Percentiles rank a stretch among this genome's conserved stretches.
Evolutionary conservation across 2,888 invertebrate species (phyloP).

Genomic region (Torymus tubicola): DNA sequence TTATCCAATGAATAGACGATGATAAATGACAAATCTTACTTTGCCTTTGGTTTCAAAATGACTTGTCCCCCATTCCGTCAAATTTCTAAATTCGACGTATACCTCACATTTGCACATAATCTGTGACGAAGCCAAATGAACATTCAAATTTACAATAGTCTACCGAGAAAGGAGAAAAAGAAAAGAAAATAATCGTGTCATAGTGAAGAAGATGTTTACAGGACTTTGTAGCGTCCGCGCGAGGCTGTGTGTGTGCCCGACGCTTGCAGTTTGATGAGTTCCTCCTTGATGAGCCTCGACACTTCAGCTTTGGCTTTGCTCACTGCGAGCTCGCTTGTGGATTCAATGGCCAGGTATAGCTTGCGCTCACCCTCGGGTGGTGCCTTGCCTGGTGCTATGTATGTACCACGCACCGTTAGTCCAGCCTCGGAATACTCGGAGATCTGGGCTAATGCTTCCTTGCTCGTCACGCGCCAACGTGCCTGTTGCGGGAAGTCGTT

Average conservation of each 20-base stretch:
- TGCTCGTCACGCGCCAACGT: conserved; percentile 97
- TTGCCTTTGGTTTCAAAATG: too few species aligned
- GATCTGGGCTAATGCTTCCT: conserved; percentile 98
- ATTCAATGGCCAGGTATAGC: conserved; percentile 98
- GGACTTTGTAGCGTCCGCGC: conserved; percentile 95
- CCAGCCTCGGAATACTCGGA: conserved; percentile 99
- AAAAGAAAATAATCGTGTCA: too few species aligned
- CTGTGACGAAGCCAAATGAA: background rate
- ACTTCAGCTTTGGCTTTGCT: conserved; percentile 98
- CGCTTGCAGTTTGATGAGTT: conserved; percentile 93
- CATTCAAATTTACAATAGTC: background rate
- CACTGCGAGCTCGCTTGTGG: conserved; percentile 96
- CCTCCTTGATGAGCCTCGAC: conserved; percentile 97
- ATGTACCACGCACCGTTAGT: conserved; percentile 98
- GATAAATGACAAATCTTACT: too few species aligned
- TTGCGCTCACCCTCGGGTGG: conserved; percentile 96
- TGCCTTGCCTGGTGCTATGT: conserved; percentile 91
- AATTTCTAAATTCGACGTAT: too few species aligned
- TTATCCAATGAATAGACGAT: too few species aligned
- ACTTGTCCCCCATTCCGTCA: too few species aligned
- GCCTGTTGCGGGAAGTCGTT: conserved; percentile 99
- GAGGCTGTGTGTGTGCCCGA: conserved; percentile 90
- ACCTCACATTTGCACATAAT: too few species aligned
- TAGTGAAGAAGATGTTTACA: conserved; percentile 77
- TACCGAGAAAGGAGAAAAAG: background rate